Percentiles rank a stretch among this genome's conserved stretches.
These are phyloP conservation scores for Lobophora halterata DNA, from an alignment of 2,888 invertebrate genomes.

Conservation along the genomic window DNA sequence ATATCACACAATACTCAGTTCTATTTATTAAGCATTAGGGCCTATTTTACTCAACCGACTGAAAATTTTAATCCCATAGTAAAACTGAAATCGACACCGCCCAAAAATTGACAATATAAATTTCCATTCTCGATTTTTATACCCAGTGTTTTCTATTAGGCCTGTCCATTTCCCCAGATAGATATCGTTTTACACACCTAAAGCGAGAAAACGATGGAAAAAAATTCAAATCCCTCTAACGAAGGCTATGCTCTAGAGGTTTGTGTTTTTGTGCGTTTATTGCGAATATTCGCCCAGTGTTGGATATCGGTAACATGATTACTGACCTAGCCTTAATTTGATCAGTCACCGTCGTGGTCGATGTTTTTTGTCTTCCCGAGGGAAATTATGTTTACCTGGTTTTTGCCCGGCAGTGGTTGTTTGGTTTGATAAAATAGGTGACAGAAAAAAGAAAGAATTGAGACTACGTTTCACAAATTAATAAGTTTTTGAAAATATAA, in stretches of 20 bases:
- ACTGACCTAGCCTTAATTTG: slow-evolving; percentile 78
- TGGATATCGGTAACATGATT: slow-evolving; percentile 78
- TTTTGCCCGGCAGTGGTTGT: slow-evolving; percentile 30
- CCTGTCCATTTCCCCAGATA: slow-evolving; percentile 66
- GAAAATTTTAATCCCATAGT: slow-evolving; percentile 31
- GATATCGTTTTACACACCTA: slow-evolving; percentile 68
- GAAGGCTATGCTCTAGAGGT: slow-evolving; percentile 74
- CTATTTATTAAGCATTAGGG: slow-evolving; percentile 7
- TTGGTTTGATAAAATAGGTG: slow-evolving; percentile 4
- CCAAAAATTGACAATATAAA: slow-evolving; percentile 60
- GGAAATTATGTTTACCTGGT: slow-evolving; percentile 54
- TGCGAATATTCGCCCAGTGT: slow-evolving; percentile 66
- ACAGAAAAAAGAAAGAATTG: no score
- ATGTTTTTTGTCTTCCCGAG: slow-evolving; percentile 56
- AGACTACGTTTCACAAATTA: no score
- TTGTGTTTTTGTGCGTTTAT: slow-evolving; percentile 69
- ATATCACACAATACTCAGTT: slow-evolving; percentile 11
- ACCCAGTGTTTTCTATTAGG: slow-evolving; percentile 71
- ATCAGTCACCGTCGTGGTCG: slow-evolving; percentile 61
- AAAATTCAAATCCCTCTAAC: slow-evolving; percentile 67
- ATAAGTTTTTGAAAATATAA: no score
- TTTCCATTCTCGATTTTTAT: slow-evolving; percentile 64
- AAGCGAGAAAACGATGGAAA: slow-evolving; percentile 43
- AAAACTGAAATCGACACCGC: slow-evolving; percentile 44
- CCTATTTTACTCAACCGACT: slow-evolving; percentile 15